phyloP scores from a whole-genome alignment of 2,113 vertebrate species.

The Dasyornis broadbenti region DNA sequence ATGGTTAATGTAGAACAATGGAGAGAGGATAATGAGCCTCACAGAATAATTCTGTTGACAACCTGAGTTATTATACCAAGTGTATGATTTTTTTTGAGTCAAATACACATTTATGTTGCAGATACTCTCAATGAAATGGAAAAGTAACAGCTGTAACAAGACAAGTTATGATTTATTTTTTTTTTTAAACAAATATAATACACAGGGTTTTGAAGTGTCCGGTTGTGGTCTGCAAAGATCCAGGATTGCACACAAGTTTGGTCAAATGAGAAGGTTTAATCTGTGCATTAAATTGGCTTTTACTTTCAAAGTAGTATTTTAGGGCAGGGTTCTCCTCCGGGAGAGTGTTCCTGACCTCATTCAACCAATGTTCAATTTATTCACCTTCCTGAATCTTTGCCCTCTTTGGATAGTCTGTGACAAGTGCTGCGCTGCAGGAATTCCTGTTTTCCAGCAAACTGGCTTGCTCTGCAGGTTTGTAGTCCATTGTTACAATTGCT shows the following conservation, averaged over 20 bases:
- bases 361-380: slow-evolving; percentile 61
- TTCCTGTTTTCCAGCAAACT: slow-evolving; percentile 66
- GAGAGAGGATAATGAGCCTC: neutral
- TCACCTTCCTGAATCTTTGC: slow-evolving; percentile 67
- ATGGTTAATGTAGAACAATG: neutral
- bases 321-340: slow-evolving; percentile 38
- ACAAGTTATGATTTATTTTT: slow-evolving; percentile 49
- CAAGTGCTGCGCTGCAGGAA: slow-evolving; percentile 63
- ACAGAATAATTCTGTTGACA: slow-evolving; percentile 28
- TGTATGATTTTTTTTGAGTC: slow-evolving; percentile 10
- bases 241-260: slow-evolving; percentile 57
- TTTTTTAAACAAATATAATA: slow-evolving; percentile 34
- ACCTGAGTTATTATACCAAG: slow-evolving; percentile 45
- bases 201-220: slow-evolving; percentile 53
- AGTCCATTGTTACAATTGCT: slow-evolving; percentile 65
- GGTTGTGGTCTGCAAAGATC: slow-evolving; percentile 53
- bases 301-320: slow-evolving; percentile 57
- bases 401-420: slow-evolving; percentile 67
- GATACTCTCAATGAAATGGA: slow-evolving; percentile 42
- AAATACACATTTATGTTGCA: slow-evolving; percentile 49
- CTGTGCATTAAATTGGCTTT: slow-evolving; percentile 13
- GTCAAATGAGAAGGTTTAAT: slow-evolving; percentile 51
- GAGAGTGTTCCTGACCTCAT: slow-evolving; percentile 58
- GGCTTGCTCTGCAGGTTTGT: slow-evolving; percentile 65
- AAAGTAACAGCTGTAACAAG: slow-evolving; percentile 63